These are phyloP conservation scores for Lycophotia porphyrea DNA, from an alignment of 2,888 invertebrate genomes.

Conservation along the genomic window DNA sequence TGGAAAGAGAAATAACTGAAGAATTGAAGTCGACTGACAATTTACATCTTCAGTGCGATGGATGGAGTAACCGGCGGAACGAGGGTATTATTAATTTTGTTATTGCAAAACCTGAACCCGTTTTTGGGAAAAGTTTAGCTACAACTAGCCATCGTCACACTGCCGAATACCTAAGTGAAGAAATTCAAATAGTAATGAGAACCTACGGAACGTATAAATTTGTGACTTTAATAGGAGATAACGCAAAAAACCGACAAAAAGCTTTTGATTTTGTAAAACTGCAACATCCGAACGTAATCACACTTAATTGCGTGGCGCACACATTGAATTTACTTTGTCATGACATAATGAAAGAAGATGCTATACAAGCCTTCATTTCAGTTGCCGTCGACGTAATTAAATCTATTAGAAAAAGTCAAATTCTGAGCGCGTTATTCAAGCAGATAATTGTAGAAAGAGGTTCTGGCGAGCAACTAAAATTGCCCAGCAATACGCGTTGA, in stretches of 20 bases:
- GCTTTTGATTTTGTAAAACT: constrained; percentile 52
- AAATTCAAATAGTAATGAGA: background rate
- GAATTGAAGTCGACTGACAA: too few species aligned
- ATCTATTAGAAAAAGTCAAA: background rate
- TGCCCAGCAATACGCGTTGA: constrained; percentile 55
- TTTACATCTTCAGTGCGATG: too few species aligned
- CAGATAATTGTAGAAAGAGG: constrained; percentile 10
- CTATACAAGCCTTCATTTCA: constrained; percentile 5
- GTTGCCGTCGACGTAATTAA: constrained; percentile 7
- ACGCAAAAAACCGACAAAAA: constrained; percentile 50
- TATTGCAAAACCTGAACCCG: too few species aligned
- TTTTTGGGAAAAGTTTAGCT: too few species aligned
- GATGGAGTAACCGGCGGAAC: too few species aligned
- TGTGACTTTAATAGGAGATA: constrained; percentile 5
- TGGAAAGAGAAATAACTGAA: constrained; percentile 3
- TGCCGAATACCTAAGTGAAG: constrained; percentile 4
- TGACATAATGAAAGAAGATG: constrained; percentile 15
- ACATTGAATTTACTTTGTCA: constrained; percentile 16
- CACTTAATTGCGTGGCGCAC: constrained; percentile 48
- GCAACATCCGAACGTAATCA: constrained; percentile 38
- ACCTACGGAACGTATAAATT: constrained; percentile 2
- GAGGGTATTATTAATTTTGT: too few species aligned
- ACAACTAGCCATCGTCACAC: background rate
- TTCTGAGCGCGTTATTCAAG: background rate
- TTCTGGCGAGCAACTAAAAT: constrained; percentile 41